phyloP scores from a whole-genome alignment of 2,797 vertebrate genomes.

The Octomys mimax region DNA sequence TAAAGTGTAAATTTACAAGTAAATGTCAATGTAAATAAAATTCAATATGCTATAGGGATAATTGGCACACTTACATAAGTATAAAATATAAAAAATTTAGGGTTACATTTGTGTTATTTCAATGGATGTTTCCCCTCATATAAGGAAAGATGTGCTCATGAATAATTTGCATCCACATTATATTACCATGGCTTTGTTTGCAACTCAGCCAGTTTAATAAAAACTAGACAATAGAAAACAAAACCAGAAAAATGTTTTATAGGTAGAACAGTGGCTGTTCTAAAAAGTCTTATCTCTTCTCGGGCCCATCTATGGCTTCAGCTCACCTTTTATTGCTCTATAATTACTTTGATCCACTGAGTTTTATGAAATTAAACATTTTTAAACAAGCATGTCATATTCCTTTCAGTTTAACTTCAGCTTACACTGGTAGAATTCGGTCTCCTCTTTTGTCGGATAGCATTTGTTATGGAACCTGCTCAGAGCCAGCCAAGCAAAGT shows the following conservation, averaged over 20 bases:
- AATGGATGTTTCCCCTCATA: slow-evolving; percentile 51
- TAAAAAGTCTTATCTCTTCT: slow-evolving; percentile 63
- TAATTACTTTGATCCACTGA: slow-evolving; percentile 78
- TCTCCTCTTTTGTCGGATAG: slow-evolving; percentile 51
- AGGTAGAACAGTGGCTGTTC: slow-evolving; percentile 35
- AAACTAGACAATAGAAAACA: slow-evolving; percentile 71
- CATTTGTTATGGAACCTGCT: slow-evolving; percentile 30
- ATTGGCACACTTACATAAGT: neutral
- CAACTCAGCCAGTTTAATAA: slow-evolving; percentile 69
- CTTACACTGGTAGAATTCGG: neutral
- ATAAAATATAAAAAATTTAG: neutral
- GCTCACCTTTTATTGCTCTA: slow-evolving; percentile 64
- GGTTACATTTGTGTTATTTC: slow-evolving; percentile 55
- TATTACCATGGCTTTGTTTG: slow-evolving; percentile 72
- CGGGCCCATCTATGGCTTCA: slow-evolving; percentile 48
- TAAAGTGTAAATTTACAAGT: slow-evolving; percentile 43
- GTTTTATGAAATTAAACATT: slow-evolving; percentile 73
- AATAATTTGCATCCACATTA: slow-evolving; percentile 68
- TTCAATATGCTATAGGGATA: slow-evolving; percentile 17
- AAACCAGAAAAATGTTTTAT: slow-evolving; percentile 69
- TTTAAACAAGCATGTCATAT: slow-evolving; percentile 60
- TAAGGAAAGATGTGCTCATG: slow-evolving; percentile 64
- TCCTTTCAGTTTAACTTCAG: slow-evolving; percentile 66
- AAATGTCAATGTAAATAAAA: slow-evolving; percentile 58
- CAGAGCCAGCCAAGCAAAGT: neutral